Conservation (phyloP, 23 tunicate genomes). For the Aplidium turbinatum region DNA sequence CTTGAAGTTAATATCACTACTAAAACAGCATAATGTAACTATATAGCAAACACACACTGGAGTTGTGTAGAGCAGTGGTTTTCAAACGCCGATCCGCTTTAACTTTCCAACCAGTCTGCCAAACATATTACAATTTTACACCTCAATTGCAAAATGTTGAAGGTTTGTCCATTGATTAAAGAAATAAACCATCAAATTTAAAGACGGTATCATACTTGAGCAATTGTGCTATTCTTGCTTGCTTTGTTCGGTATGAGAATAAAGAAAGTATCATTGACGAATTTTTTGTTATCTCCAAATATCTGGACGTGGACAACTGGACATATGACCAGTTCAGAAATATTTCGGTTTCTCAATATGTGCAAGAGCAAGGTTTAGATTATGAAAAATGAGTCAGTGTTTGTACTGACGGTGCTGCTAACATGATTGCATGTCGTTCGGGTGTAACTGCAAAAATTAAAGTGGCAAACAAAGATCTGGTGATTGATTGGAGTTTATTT, state of each 20-base stretch:
- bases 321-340: constrained; percentile 54
- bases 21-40: too few relatives aligned
- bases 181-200: too few relatives aligned
- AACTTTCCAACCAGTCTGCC: too few relatives aligned
- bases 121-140: too few relatives aligned
- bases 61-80: too few relatives aligned
- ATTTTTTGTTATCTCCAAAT: constrained; percentile 58
- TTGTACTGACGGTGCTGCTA: constrained; percentile 40
- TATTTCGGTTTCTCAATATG: constrained; percentile 47
- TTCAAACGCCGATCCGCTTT: too few relatives aligned
- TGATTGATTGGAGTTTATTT: too few relatives aligned
- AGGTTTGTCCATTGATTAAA: too few relatives aligned
- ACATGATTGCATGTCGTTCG: constrained; percentile 38
- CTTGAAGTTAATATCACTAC: too few relatives aligned
- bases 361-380: constrained; percentile 57
- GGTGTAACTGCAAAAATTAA: constrained; percentile 47
- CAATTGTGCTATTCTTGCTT: constrained; percentile 62
- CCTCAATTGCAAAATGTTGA: too few relatives aligned
- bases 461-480: constrained; percentile 47
- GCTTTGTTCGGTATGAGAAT: constrained; percentile 35
- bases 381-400: constrained; percentile 50
- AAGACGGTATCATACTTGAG: too few relatives aligned
- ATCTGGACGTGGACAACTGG: constrained; percentile 39
- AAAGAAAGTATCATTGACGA: constrained; percentile 44
- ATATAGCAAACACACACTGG: too few relatives aligned